A percentile compares a stretch with the other conserved stretches of the same genome.
Evolutionary conservation across 2,888 invertebrate genomes (phyloP).

Genomic region (Theodoxus fluviatilis): DNA sequence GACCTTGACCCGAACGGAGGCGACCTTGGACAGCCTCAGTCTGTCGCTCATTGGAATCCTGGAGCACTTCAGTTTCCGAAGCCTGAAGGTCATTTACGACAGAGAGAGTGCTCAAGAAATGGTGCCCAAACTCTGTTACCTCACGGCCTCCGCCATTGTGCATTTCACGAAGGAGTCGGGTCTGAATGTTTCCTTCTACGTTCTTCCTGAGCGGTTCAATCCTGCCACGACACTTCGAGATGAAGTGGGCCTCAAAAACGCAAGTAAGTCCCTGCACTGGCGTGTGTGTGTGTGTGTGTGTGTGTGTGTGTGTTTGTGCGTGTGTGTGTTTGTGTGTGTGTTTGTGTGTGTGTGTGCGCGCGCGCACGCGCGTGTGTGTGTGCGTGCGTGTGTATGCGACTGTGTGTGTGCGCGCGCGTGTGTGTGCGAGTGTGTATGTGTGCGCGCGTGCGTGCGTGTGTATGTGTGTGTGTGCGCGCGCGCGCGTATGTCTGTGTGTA

Average conservation of each 20-base stretch:
- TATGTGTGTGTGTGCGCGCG: constrained; percentile 5
- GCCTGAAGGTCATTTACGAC: constrained; percentile 33
- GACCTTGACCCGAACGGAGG: constrained; percentile 33
- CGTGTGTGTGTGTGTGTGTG: constrained; percentile 1
- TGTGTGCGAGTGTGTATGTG: not conserved
- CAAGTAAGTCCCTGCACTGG: constrained; percentile 28
- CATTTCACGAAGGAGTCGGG: constrained; percentile 29
- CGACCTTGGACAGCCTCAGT: constrained; percentile 34
- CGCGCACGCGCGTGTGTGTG: not conserved
- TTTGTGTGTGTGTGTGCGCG: not conserved
- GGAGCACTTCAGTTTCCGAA: constrained; percentile 28
- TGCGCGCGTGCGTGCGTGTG: not conserved
- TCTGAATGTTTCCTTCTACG: constrained; percentile 27
- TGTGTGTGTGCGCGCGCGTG: constrained; percentile 7
- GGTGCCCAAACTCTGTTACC: constrained; percentile 33
- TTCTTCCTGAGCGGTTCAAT: constrained; percentile 22
- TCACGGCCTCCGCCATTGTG: constrained; percentile 31
- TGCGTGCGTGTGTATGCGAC: too few relatives aligned
- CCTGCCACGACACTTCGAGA: constrained; percentile 23
- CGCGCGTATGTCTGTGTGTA: constrained; percentile 11
- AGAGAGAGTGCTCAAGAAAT: constrained; percentile 21
- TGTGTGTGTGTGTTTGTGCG: constrained; percentile 4
- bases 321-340: constrained; percentile 12
- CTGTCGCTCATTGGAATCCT: constrained; percentile 26
- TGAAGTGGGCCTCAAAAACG: constrained; percentile 27